Evolutionary conservation across 2,888 invertebrate species (phyloP).

Genomic region (Molorchus minor): DNA sequence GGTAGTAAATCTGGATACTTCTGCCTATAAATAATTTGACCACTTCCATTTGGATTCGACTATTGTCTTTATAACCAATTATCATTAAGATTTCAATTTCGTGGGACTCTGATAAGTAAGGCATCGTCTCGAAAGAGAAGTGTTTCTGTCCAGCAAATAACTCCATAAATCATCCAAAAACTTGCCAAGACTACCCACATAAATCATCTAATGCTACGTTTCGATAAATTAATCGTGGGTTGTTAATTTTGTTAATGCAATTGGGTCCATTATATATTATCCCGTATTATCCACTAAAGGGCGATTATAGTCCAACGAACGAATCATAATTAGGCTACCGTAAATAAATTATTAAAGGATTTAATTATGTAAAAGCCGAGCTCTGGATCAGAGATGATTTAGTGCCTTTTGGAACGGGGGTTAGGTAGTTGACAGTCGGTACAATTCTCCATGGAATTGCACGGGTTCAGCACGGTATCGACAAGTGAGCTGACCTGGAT

Average conservation of each 20-base stretch:
- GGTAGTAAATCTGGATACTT: too few relatives aligned
- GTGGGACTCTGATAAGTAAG: too few relatives aligned
- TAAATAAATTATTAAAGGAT: slow-evolving; percentile 44
- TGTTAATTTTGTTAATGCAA: slow-evolving; percentile 39
- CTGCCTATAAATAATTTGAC: too few relatives aligned
- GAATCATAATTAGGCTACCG: slow-evolving; percentile 20
- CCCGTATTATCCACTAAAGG: slow-evolving; percentile 23
- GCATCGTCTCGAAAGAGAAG: too few relatives aligned
- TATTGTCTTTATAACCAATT: too few relatives aligned
- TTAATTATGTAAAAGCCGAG: slow-evolving; percentile 48
- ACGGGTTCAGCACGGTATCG: background rate
- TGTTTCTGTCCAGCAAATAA: background rate
- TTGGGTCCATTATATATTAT: slow-evolving; percentile 14
- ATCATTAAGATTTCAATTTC: too few relatives aligned
- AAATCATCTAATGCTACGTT: slow-evolving; percentile 1
- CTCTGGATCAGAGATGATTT: slow-evolving; percentile 35
- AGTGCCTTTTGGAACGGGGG: slow-evolving; percentile 25
- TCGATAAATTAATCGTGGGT: slow-evolving; percentile 19
- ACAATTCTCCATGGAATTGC: background rate
- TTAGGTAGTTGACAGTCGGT: background rate
- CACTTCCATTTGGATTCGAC: too few relatives aligned
- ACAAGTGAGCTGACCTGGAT: too few relatives aligned
- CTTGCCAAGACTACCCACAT: background rate
- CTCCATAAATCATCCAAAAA: background rate
- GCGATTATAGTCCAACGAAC: slow-evolving; percentile 22